Percentiles rank a stretch among this genome's conserved stretches.
Evolutionary conservation across 1,140 invertebrate genomes (phyloP).

Genomic region (Megalopta genalis): DNA sequence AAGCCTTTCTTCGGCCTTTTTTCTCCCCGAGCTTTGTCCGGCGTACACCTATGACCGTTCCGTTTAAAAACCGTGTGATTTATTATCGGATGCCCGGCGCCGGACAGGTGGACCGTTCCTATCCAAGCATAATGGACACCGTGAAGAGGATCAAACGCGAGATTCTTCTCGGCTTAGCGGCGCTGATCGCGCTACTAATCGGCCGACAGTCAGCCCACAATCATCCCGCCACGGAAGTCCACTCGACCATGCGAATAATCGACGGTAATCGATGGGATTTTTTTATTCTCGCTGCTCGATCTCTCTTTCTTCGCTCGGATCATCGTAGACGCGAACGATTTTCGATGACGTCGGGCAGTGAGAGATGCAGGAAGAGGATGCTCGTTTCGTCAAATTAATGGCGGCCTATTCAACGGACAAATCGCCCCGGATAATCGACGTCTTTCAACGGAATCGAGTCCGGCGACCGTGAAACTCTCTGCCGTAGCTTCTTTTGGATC

Average conservation of each 20-base stretch:
- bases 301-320: background rate
- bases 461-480: background rate
- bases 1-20: background rate
- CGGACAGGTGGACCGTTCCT: slow-evolving; percentile 63
- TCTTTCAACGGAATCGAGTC: background rate
- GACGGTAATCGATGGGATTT: slow-evolving; percentile 26
- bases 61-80: slow-evolving; percentile 62
- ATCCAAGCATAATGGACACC: slow-evolving; percentile 51
- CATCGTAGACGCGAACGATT: background rate
- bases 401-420: slow-evolving; percentile 36
- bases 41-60: slow-evolving; percentile 3
- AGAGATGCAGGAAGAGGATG: background rate
- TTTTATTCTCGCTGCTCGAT: background rate
- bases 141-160: slow-evolving; percentile 36
- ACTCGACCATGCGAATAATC: slow-evolving; percentile 40
- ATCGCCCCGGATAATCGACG: slow-evolving; percentile 19
- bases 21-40: background rate
- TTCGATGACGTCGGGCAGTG: background rate
- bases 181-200: slow-evolving; percentile 48
- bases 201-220: slow-evolving; percentile 56
- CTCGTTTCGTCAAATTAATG: slow-evolving; percentile 47
- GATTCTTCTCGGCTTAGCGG: slow-evolving; percentile 38
- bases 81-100: slow-evolving; percentile 52
- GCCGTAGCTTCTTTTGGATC: background rate
- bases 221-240: slow-evolving; percentile 37